Conservation (phyloP, 64 coral and sea anemone genomes). For the Actinia equina region DNA sequence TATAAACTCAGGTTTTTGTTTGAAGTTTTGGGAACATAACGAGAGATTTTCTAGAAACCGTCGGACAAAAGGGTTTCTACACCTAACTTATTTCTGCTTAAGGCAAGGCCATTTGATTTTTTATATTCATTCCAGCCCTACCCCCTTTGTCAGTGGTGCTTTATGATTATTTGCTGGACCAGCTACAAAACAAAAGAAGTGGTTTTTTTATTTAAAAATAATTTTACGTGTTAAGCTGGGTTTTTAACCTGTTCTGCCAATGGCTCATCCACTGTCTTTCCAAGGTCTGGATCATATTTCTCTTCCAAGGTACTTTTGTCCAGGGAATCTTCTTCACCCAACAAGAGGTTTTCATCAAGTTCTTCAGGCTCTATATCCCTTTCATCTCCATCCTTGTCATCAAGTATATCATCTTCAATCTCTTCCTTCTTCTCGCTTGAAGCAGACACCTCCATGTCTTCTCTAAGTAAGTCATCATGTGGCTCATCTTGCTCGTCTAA, state of each 20-base stretch:
- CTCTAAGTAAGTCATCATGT: slow-evolving; percentile 1
- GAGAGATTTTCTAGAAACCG: not conserved
- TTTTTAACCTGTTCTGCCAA: slow-evolving; percentile 22
- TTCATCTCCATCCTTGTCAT: slow-evolving; percentile 27
- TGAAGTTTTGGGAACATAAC: too few species aligned
- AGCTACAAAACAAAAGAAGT: too few species aligned
- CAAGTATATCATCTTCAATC: slow-evolving; percentile 27
- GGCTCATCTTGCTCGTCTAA: slow-evolving; percentile 18
- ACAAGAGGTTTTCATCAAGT: slow-evolving; percentile 32
- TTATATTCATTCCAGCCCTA: too few species aligned
- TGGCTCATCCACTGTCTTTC: not conserved
- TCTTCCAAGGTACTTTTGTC: not conserved
- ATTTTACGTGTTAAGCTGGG: too few species aligned
- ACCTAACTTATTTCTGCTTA: not conserved
- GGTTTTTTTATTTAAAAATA: too few species aligned
- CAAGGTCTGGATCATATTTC: not conserved
- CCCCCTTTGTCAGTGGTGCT: too few species aligned
- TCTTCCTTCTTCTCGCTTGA: slow-evolving; percentile 29
- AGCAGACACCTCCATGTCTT: slow-evolving; percentile 26
- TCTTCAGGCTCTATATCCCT: slow-evolving; percentile 16
- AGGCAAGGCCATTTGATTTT: too few species aligned
- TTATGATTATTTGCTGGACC: too few species aligned
- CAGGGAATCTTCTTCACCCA: slow-evolving; percentile 10
- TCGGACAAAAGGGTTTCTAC: not conserved
- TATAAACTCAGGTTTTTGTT: too few species aligned